These are phyloP conservation scores for Fragum whitleyi DNA, from an alignment of 2,888 invertebrate species.

Conservation along the genomic window DNA sequence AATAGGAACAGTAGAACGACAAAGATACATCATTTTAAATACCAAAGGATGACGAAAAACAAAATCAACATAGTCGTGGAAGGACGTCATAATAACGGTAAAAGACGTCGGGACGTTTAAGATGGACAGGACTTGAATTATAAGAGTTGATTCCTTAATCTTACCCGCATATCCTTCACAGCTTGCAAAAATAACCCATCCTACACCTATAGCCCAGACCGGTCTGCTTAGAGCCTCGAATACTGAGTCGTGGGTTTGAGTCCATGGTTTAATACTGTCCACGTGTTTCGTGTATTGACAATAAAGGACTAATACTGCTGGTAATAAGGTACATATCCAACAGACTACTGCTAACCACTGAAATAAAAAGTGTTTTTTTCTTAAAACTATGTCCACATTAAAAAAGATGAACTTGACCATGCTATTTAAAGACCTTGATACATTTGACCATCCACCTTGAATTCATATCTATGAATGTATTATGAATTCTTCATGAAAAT, in stretches of 20 bases:
- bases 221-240: slow-evolving; percentile 86
- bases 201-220: slow-evolving; percentile 86
- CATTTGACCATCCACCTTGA: background rate
- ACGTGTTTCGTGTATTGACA: slow-evolving; percentile 81
- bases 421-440: background rate
- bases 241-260: slow-evolving; percentile 74
- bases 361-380: too few species aligned
- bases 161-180: slow-evolving; percentile 86
- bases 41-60: too few species aligned
- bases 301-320: slow-evolving; percentile 79
- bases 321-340: slow-evolving; percentile 79
- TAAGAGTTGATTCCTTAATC: too few species aligned
- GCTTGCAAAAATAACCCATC: slow-evolving; percentile 87
- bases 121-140: too few species aligned
- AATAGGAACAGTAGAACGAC: too few species aligned
- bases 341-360: slow-evolving; percentile 70
- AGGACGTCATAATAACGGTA: too few species aligned
- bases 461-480: background rate
- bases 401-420: background rate
- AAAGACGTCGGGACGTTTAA: too few species aligned
- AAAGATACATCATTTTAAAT: too few species aligned
- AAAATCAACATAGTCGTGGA: too few species aligned
- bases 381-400: too few species aligned
- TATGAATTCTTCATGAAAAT: too few species aligned
- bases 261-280: slow-evolving; percentile 74